phyloP scores from a whole-genome alignment of 92 coral and sea anemone species.

The Actinernus sp. region DNA sequence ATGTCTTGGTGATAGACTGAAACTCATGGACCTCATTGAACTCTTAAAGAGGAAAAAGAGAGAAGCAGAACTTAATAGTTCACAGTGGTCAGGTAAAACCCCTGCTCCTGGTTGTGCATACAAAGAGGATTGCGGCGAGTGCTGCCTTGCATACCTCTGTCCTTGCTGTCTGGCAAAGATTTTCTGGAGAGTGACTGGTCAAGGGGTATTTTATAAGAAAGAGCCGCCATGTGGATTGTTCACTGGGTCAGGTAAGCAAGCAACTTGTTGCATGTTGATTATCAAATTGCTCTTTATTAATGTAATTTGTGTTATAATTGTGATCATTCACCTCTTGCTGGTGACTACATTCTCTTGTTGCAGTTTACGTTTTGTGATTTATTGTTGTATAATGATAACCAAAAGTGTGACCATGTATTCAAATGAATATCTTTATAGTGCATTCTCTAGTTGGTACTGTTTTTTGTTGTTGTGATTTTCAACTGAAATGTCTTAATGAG shows the following conservation, averaged over 20 bases:
- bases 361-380: no score
- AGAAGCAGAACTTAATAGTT: slow-evolving; percentile 83
- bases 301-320: no score
- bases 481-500: no score
- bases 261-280: no score
- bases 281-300: no score
- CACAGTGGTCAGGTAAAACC: slow-evolving; percentile 95
- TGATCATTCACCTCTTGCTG: no score
- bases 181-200: slow-evolving; percentile 98
- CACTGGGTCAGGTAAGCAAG: slow-evolving; percentile 87
- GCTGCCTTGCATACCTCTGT: slow-evolving; percentile 87
- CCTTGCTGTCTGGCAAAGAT: slow-evolving; percentile 96
- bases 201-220: slow-evolving; percentile 96
- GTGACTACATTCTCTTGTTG: no score
- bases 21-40: slow-evolving; percentile 81
- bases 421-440: no score
- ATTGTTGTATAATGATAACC: no score
- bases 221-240: slow-evolving; percentile 98
- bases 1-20: slow-evolving; percentile 93
- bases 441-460: no score
- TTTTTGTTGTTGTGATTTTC: no score
- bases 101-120: slow-evolving; percentile 96
- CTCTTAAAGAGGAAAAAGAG: slow-evolving; percentile 90
- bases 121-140: slow-evolving; percentile 95
- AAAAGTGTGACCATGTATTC: no score